Evolutionary conservation across 2,888 invertebrate genomes (phyloP).

Genomic region (Drosophila siamana): DNA sequence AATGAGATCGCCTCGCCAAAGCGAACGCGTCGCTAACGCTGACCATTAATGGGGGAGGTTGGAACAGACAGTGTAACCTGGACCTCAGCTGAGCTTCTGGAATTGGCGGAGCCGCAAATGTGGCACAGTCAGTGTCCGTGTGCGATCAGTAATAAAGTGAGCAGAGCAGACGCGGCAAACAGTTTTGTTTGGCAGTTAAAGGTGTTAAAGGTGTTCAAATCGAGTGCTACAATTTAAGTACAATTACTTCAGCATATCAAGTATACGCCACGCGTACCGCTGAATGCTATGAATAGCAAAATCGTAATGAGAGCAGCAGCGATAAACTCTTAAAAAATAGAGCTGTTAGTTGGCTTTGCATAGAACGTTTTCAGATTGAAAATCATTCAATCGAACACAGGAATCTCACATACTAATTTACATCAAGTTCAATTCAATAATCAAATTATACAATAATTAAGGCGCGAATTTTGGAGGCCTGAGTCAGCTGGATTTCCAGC

Average conservation of each 20-base stretch:
- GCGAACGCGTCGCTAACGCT: not conserved
- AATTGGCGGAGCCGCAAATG: constrained; percentile 13
- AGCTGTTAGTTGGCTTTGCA: constrained; percentile 36
- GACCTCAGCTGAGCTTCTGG: constrained; percentile 9
- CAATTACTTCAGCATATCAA: constrained; percentile 19
- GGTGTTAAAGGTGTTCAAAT: constrained; percentile 6
- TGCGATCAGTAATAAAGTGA: constrained; percentile 45
- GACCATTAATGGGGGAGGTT: constrained; percentile 22
- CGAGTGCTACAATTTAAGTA: not conserved
- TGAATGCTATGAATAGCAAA: constrained; percentile 28
- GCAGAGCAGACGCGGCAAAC: constrained; percentile 15
- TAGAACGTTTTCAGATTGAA: constrained; percentile 19
- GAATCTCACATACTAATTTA: constrained; percentile 21
- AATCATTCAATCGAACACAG: constrained; percentile 4
- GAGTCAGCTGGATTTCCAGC: constrained; percentile 20
- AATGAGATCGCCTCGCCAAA: constrained; percentile 14
- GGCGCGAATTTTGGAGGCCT: constrained; percentile 16
- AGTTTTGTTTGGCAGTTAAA: constrained; percentile 20
- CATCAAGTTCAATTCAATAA: constrained; percentile 28
- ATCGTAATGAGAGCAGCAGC: constrained; percentile 27
- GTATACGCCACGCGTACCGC: constrained; percentile 38
- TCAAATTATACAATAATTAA: constrained; percentile 11
- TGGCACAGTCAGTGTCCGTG: constrained; percentile 33
- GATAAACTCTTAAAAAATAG: not conserved
- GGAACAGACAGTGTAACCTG: constrained; percentile 3